Base-by-base conservation (phyloP, 2,113 vertebrate species). In the Smithornis capensis region DNA sequence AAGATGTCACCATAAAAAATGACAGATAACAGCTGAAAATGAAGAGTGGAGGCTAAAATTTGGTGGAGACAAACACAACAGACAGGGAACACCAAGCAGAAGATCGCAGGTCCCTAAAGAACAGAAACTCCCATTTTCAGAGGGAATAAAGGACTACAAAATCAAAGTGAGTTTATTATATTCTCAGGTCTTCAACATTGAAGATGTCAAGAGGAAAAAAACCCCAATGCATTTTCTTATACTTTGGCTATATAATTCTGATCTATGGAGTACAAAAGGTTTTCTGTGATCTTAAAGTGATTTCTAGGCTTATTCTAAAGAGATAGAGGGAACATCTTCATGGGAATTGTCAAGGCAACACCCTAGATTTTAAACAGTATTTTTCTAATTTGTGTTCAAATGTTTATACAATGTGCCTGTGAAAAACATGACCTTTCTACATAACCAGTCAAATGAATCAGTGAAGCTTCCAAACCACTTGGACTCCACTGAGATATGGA, bases 341-440 rank as follows among this genome's bases (percentile, higher is more conserved):
- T 18, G 9, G 28, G 15, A 82, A 47, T 14, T 83, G 22, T 80
- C n/a, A 83, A 73, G n/a, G 16, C 7, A 88, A 62, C 8, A 50
- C 5, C 8, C 16, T 70, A 70, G 40, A 73, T 73, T 75, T 65
- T 35, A 80, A 69, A 10, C 17, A 29, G 5, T 40, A 40, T 38
- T 94, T 91, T 90, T 82, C 70, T 73, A 62, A 73, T 76, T 71
- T 90, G 21, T 63, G 10, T 45, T 55, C 33, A 68, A 77, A 88
- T 27, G 31, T 85, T 85, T 63, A 37, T 55, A 56, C 13, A 42
- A n/a, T 2, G 0, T 82, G 28, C 8, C 10, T 60, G 45, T 80
- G 70, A 77, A 92, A 86, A 81, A 45, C 60, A 77, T 35, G 38
- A 76, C 37, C 40, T 87, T 91, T 70, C 33, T 25, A 4, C 22